These are phyloP conservation scores for Sminthurides aquaticus DNA, from an alignment of 2,888 invertebrate genomes.

Conservation along the genomic window DNA sequence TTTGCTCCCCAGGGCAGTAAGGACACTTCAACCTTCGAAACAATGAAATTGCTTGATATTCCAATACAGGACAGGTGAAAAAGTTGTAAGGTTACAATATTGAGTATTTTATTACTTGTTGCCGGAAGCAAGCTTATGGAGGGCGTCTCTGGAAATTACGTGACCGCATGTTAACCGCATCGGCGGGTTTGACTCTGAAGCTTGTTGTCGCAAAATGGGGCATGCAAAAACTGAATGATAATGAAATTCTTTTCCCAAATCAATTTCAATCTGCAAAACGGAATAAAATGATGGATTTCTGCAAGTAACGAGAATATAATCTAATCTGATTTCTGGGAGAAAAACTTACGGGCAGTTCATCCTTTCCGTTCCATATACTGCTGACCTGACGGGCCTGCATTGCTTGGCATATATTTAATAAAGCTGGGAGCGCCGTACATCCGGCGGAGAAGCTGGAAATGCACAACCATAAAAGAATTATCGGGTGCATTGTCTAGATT, in stretches of 20 bases:
- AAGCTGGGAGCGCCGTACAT: constrained; percentile 83
- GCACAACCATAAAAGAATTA: too few relatives aligned
- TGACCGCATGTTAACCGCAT: constrained; percentile 96
- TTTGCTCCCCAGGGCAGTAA: constrained; percentile 96
- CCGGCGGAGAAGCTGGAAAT: constrained; percentile 73
- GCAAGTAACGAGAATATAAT: background rate
- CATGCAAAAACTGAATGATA: constrained; percentile 99
- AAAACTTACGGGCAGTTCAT: constrained; percentile 81
- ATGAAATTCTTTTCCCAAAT: constrained; percentile 78
- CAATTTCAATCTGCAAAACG: constrained; percentile 76
- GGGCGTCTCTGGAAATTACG: constrained; percentile 93
- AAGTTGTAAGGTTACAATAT: background rate
- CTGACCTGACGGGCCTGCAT: constrained; percentile 83
- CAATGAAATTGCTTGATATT: constrained; percentile 43
- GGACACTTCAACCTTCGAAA: constrained; percentile 95
- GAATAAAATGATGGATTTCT: too few relatives aligned
- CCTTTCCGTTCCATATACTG: constrained; percentile 88
- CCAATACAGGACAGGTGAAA: background rate
- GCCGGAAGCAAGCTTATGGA: constrained; percentile 85
- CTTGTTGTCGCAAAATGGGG: constrained; percentile 93
- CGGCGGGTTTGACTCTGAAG: constrained; percentile 91
- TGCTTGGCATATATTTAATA: constrained; percentile 86
- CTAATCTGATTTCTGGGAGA: background rate
- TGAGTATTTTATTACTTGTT: constrained; percentile 64
- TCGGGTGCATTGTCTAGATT: too few relatives aligned